phyloP scores from a whole-genome alignment of 2,797 vertebrate species.

The Yasuhikotakia modesta region DNA sequence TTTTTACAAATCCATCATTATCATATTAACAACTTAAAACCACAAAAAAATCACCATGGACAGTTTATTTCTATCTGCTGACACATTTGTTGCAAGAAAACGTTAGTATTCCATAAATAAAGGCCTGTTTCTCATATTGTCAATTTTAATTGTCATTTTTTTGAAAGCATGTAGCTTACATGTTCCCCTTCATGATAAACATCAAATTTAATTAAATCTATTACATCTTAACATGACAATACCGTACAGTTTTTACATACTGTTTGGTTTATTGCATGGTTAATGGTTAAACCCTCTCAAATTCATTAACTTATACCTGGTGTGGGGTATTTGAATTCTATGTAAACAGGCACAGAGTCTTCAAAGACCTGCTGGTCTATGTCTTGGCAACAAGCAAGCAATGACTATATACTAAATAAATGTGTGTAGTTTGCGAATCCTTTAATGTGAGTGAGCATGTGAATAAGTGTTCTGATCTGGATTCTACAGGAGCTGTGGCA shows the following conservation, averaged over 20 bases:
- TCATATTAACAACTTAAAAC: constrained; percentile 5
- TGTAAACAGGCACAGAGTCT: constrained; percentile 19
- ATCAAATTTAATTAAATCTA: neutral
- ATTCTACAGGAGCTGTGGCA: constrained; percentile 3
- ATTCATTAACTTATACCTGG: constrained; percentile 8
- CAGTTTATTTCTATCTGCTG: neutral
- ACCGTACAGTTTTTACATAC: constrained; percentile 6
- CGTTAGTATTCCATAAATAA: neutral
- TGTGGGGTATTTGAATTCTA: neutral
- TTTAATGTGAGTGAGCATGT: too few relatives aligned
- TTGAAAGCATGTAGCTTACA: neutral
- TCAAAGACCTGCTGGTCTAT: constrained; percentile 60
- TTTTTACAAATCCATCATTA: neutral
- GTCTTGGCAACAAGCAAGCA: constrained; percentile 73
- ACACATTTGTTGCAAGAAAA: neutral
- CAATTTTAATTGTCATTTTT: neutral
- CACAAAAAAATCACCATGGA: neutral
- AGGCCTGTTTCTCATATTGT: neutral
- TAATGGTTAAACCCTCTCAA: neutral
- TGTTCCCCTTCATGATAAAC: neutral
- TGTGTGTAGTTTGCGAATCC: neutral
- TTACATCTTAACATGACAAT: neutral
- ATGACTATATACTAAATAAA: constrained; percentile 3
- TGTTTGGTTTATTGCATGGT: constrained; percentile 28
- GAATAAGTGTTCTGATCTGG: constrained; percentile 15